These are phyloP conservation scores for Pristionchus maxplancki DNA, from an alignment of 2,888 invertebrate species.

Conservation along the genomic window DNA sequence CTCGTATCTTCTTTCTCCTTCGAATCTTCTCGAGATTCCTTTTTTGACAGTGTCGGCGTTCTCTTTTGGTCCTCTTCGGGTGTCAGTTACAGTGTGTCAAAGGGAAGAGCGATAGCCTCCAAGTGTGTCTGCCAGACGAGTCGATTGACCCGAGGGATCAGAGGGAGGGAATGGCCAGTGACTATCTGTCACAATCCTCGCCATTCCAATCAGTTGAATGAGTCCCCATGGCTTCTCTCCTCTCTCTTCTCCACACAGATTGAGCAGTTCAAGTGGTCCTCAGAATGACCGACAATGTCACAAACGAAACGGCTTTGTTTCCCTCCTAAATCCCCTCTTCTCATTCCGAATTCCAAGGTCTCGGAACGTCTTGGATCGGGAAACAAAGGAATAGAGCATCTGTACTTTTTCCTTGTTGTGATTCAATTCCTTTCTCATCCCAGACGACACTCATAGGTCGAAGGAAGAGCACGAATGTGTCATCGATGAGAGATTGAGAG, in stretches of 20 bases:
- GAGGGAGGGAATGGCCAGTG: neutral
- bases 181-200: neutral
- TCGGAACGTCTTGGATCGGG: neutral
- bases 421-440: neutral
- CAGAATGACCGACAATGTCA: conserved; percentile 27
- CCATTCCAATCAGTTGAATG: conserved; percentile 7
- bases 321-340: conserved; percentile 14
- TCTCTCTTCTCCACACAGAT: neutral
- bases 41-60: conserved; percentile 31
- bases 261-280: conserved; percentile 1
- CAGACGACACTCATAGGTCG: conserved; percentile 30
- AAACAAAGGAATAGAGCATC: neutral
- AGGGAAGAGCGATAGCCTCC: neutral
- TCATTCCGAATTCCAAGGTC: conserved; percentile 11
- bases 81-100: conserved; percentile 8
- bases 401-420: neutral
- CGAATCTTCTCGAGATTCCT: neutral
- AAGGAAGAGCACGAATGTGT: neutral
- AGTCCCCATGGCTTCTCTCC: neutral
- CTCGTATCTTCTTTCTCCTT: conserved; percentile 9
- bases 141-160: neutral
- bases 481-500: conserved; percentile 23
- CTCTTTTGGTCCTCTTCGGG: neutral
- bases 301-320: neutral
- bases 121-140: neutral